Evolutionary conservation across 2,888 invertebrate genomes (phyloP).

Genomic region (Camptogramma bilineatum): DNA sequence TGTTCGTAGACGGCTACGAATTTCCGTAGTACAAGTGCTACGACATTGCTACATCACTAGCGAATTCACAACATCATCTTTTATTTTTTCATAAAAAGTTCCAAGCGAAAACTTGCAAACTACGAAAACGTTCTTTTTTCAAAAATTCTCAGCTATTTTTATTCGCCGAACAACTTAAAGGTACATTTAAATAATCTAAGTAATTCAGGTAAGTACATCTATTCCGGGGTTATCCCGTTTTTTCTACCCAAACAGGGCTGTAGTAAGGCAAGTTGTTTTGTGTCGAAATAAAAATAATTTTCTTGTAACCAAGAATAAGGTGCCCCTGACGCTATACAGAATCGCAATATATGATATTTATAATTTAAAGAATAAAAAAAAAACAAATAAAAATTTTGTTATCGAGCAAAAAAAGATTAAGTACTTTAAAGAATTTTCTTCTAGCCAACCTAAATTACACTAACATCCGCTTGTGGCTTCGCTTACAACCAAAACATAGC

Average conservation of each 20-base stretch:
- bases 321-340: too few species aligned
- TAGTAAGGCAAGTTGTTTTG: constrained; percentile 1
- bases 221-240: constrained; percentile 35
- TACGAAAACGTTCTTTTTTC: constrained; percentile 20
- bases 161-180: constrained; percentile 36
- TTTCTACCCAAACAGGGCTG: constrained; percentile 22
- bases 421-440: too few species aligned
- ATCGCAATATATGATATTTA: too few species aligned
- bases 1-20: constrained; percentile 10
- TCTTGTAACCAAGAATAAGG: too few species aligned
- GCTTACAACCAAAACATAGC: too few species aligned
- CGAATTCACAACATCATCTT: background rate
- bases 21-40: constrained; percentile 6
- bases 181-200: constrained; percentile 43
- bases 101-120: background rate
- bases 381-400: too few species aligned
- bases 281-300: background rate
- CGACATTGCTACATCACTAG: background rate
- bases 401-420: too few species aligned
- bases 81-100: background rate
- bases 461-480: too few species aligned
- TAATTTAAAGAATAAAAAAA: too few species aligned
- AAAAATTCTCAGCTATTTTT: constrained; percentile 34
- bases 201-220: constrained; percentile 40
- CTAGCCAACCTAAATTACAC: too few species aligned